Conservation (phyloP, 1,140 invertebrate genomes). For the Trypoxylus dichotomus region DNA sequence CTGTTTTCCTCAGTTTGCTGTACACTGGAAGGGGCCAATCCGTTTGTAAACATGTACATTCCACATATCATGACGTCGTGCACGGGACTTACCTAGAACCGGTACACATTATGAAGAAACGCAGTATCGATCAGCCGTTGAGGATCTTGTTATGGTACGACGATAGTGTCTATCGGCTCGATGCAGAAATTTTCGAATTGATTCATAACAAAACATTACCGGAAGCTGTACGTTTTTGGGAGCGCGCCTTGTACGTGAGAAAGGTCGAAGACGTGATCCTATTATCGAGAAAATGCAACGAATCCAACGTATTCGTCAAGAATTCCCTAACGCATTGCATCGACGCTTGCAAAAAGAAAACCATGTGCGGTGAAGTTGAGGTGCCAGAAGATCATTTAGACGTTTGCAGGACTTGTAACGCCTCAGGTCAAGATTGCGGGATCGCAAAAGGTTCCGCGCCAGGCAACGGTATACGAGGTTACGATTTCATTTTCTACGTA, state of each 20-base stretch:
- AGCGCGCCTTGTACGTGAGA: conserved; percentile 84
- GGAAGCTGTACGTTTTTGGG: conserved; percentile 91
- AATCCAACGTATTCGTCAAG: conserved; percentile 80
- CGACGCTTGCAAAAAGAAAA: conserved; percentile 77
- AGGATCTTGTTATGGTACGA: conserved; percentile 90
- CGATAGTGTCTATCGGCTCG: conserved; percentile 83
- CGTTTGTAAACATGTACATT: not conserved
- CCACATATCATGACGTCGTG: conserved; percentile 57
- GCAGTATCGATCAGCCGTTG: conserved; percentile 83
- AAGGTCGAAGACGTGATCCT: conserved; percentile 81
- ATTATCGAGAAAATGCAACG: conserved; percentile 82
- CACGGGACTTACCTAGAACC: conserved; percentile 82
- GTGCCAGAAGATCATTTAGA: conserved; percentile 92
- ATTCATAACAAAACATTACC: conserved; percentile 91
- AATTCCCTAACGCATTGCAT: conserved; percentile 86
- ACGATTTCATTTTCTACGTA: conserved; percentile 97
- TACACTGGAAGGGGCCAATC: not conserved
- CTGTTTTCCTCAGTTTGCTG: not conserved
- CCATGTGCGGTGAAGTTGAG: conserved; percentile 91
- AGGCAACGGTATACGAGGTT: conserved; percentile 71
- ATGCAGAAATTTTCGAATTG: conserved; percentile 76
- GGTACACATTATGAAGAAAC: conserved; percentile 75
- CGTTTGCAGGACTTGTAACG: conserved; percentile 84
- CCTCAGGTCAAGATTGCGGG: conserved; percentile 78
- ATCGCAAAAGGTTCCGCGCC: conserved; percentile 54